Evolutionary conservation across 2,113 vertebrate species (phyloP), one percentile per base, ranked within the genome.

Genomic region (Hippocampus comes): DNA sequence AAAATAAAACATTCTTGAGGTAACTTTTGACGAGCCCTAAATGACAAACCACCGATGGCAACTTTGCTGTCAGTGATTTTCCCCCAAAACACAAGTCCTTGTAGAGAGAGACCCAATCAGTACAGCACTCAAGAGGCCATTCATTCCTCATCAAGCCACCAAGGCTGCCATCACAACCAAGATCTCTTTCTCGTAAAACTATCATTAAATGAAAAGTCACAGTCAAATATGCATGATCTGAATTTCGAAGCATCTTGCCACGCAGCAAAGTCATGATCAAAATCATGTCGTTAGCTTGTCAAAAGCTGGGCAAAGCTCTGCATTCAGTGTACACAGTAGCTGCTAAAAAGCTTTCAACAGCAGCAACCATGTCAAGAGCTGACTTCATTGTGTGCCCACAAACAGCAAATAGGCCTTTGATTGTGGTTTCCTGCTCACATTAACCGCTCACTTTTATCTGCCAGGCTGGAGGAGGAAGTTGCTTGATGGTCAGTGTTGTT

Each of bases 331-430:
- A 2, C 56, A 59, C 23, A 5, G 5, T 60, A 60, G 25, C 25
- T 60, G 57, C 5, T 60, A 6, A 27, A 27, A 15, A 27, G 2
- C 27, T 27, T 34, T 30, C 5, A 57, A 23, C 9, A 59, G 14
- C 73, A 63, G 71, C 67, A 41, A 69, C 15, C 65, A 66, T 72
- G 38, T 70, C 46, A 34, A 70, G 66, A 82, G 71, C 57, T 79
- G 70, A 17, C 34, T 60, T 60, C 14, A 60, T 60, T 34, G 57
- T 60, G 57, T 34, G 57, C 14, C 23, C 25, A 72, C 43, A 80
- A 78, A 67, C 55, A 74, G 74, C 78, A 80, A 79, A 84, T 80
- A 66, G 69, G 72, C 66, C 18, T 25, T 63, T 67, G 60, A 18
- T 75, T 74, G 71, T 79, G 23, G 72, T 77, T 84, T 79, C 27